Evolutionary conservation across 2,797 vertebrate species (phyloP).

Genomic region (Pristis pectinata): DNA sequence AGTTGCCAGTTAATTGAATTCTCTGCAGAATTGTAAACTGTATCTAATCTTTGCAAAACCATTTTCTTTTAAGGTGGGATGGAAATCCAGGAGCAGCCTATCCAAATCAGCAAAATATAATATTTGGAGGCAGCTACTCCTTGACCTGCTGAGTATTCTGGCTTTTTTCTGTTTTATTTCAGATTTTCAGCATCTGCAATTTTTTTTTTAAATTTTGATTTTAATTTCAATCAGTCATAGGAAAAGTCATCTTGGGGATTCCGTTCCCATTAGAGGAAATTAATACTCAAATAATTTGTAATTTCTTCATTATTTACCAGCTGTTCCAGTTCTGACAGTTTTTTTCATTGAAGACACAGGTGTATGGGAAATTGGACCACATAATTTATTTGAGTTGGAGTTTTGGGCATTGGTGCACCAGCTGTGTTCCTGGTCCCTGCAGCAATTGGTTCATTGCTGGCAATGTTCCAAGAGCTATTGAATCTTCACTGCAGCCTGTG

Average conservation of each 20-base stretch:
- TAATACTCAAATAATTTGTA: not conserved
- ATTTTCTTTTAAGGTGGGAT: not conserved
- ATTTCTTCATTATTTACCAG: constrained; percentile 21
- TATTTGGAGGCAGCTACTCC: too few species aligned
- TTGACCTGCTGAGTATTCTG: too few species aligned
- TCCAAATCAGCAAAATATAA: not conserved
- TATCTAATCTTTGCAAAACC: not conserved
- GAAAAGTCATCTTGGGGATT: not conserved
- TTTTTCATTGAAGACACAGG: not conserved
- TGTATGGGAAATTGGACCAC: not conserved
- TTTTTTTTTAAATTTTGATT: too few species aligned
- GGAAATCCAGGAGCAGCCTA: not conserved
- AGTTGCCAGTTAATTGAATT: too few species aligned
- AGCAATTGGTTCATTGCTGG: not conserved
- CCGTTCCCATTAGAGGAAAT: not conserved
- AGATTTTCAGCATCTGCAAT: too few species aligned
- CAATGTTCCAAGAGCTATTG: not conserved
- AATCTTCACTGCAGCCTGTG: not conserved
- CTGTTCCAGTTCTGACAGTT: not conserved
- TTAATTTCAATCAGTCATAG: not conserved
- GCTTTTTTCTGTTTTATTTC: too few species aligned
- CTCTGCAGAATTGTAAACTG: not conserved
- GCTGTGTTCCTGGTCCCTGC: not conserved
- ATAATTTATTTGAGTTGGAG: constrained; percentile 3
- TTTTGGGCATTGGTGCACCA: not conserved